Evolutionary conservation across 1,140 invertebrate species (phyloP).

Genomic region (Charaxes varanes): DNA sequence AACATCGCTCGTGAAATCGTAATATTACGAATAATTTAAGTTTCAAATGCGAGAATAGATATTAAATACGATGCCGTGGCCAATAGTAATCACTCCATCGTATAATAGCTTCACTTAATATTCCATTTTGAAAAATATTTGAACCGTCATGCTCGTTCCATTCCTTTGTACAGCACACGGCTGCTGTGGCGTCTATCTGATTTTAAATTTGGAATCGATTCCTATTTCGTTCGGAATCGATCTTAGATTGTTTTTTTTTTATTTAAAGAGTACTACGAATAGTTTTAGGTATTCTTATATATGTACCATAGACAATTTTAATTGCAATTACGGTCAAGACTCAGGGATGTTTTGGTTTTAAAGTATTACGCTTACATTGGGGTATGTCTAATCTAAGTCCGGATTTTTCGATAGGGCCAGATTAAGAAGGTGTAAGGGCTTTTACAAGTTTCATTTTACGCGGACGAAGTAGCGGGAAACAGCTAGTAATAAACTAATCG

Average conservation of each 20-base stretch:
- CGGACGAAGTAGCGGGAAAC: no score
- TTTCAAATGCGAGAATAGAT: slow-evolving; percentile 22
- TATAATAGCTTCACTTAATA: slow-evolving; percentile 71
- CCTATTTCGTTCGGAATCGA: slow-evolving; percentile 16
- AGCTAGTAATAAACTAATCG: no score
- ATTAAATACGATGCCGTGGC: slow-evolving; percentile 42
- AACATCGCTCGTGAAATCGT: slow-evolving; percentile 8
- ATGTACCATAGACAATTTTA: no score
- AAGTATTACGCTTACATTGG: no score
- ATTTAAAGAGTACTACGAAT: no score
- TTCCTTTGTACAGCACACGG: slow-evolving; percentile 56
- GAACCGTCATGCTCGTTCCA: slow-evolving; percentile 69
- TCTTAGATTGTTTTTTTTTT: neutral
- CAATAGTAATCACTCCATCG: slow-evolving; percentile 58
- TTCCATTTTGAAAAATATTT: slow-evolving; percentile 72
- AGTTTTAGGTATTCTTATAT: slow-evolving; percentile 2
- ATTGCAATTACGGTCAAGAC: no score
- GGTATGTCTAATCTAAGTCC: no score
- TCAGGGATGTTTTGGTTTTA: no score
- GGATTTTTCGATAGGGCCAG: no score
- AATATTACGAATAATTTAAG: slow-evolving; percentile 12
- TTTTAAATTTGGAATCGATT: slow-evolving; percentile 66
- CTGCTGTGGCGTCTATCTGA: slow-evolving; percentile 49
- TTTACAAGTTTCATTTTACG: no score
- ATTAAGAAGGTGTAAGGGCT: no score